Evolutionary conservation across 2,797 vertebrate species (phyloP), one percentile per base, ranked within the genome.

Genomic region (Premnoplex brunnescens): DNA sequence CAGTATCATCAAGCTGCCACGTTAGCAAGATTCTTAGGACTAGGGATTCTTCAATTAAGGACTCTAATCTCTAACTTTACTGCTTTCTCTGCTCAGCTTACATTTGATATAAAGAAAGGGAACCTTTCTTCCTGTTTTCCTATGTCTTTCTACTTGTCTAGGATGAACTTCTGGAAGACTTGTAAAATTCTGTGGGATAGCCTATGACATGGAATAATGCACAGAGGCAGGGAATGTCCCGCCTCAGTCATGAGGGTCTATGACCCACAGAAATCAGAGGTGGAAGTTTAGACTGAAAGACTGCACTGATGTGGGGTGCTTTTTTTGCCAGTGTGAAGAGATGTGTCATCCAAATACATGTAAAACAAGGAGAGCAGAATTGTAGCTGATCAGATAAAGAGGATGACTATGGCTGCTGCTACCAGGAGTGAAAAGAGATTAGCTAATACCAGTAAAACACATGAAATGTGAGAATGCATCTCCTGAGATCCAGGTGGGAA

Each of bases 151-250:
- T 60, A 37, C 11, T 54, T 68, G 18, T 51, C 44, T 59, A 28
- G 43, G 15, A 80, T 18, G 26, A 84, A 43, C 36, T 62, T 71
- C 46, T 41, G 6, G 9, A 71, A 74, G 52, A 49, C 22, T 58
- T 51, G 14, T 14, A 62, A n/a, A 80, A 51, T 75, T 89, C 66
- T 34, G 6, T 14, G 19, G 36, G 6, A 44, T 34, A 46, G 30
- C 4, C 11, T 51, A 14, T 22, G 26, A 62, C 0, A 12, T 37
- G 9, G 0, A 1, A 60, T 72, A 71, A 66, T 30, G 8, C 9
- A 44, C 16, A 69, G 39, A 73, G 24, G 6, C 28, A 79, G 23
- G 22, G 22, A 54, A 51, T 1, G 1, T n/a, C 54, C 16, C 19
- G 36, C 9, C 8, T 6, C 15, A 67, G 32, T 58, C 37, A 23